Conservation (phyloP, 2,888 invertebrate genomes). For the Papilio protenor region DNA sequence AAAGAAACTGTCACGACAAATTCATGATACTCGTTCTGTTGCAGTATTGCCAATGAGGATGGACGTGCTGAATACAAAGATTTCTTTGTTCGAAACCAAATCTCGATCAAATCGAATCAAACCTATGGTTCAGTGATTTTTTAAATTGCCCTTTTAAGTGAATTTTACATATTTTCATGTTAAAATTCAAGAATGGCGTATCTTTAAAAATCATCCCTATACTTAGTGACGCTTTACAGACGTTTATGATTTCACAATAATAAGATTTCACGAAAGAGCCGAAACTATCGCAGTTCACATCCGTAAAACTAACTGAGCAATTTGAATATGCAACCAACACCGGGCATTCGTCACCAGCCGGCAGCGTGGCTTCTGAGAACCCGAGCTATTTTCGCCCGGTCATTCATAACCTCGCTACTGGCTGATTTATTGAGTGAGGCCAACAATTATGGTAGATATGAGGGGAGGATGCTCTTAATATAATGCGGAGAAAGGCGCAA, state of each 20-base stretch:
- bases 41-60: not conserved
- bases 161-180: too few relatives aligned
- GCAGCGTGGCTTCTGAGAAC: constrained; percentile 25
- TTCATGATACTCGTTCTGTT: not conserved
- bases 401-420: constrained; percentile 39
- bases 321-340: constrained; percentile 1
- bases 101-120: too few relatives aligned
- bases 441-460: constrained; percentile 33
- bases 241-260: not conserved
- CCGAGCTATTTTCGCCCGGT: constrained; percentile 39
- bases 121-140: not conserved
- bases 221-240: not conserved
- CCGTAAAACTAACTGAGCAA: constrained; percentile 18
- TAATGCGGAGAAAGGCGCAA: not conserved
- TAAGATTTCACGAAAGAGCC: not conserved
- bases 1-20: not conserved
- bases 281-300: not conserved
- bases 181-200: not conserved
- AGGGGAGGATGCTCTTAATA: constrained; percentile 20
- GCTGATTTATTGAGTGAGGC: constrained; percentile 39
- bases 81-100: not conserved
- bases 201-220: not conserved
- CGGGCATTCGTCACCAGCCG: constrained; percentile 3
- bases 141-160: not conserved
- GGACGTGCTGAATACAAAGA: not conserved